phyloP scores from a whole-genome alignment of 1,140 invertebrate genomes.

The Platorchestia sp. region DNA sequence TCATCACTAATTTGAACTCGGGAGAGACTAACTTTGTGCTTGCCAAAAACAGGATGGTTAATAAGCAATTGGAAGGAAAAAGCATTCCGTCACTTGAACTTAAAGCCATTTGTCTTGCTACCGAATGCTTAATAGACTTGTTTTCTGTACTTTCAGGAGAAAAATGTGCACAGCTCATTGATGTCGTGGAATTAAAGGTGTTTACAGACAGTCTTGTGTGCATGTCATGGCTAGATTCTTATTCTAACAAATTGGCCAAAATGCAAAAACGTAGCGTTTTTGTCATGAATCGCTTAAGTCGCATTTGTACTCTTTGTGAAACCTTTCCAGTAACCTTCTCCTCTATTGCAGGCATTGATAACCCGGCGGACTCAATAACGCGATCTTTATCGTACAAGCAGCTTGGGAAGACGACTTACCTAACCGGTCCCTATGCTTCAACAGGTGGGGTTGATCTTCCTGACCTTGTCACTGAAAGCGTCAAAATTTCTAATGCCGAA shows the following conservation, averaged over 20 bases:
- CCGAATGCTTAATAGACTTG: too few relatives aligned
- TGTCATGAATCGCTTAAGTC: too few relatives aligned
- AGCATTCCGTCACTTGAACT: too few relatives aligned
- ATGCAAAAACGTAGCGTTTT: background rate
- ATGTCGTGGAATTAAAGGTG: constrained; percentile 75
- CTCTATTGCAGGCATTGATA: background rate
- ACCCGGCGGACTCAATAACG: background rate
- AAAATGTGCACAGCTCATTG: background rate
- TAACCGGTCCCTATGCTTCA: background rate
- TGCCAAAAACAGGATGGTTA: constrained; percentile 5
- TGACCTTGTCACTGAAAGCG: too few relatives aligned
- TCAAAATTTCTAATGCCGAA: background rate
- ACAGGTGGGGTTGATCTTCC: background rate
- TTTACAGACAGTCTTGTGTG: constrained; percentile 70
- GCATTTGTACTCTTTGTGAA: background rate
- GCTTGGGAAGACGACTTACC: background rate
- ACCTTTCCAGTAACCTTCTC: too few relatives aligned
- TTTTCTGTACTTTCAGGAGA: background rate
- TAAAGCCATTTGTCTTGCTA: background rate
- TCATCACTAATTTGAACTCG: too few relatives aligned
- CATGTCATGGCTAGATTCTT: background rate
- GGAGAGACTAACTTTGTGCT: background rate
- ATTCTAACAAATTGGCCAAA: too few relatives aligned
- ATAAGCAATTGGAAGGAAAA: too few relatives aligned
- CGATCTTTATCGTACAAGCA: too few relatives aligned